These are phyloP conservation scores for Rhinogobio ventralis DNA, from an alignment of 2,797 vertebrate species.

Conservation along the genomic window DNA sequence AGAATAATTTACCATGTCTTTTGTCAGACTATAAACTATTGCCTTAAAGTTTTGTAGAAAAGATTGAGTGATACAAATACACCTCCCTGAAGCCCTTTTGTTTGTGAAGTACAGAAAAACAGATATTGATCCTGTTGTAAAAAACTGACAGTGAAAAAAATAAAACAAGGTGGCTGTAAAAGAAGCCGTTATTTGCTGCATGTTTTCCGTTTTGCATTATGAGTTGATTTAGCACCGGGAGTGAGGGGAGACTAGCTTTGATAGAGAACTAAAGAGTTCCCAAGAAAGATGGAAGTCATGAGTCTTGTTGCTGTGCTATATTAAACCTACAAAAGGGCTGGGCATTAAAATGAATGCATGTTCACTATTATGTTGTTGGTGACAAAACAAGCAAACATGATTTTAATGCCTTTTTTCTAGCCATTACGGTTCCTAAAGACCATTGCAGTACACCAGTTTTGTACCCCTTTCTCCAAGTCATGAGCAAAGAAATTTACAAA, in stretches of 20 bases:
- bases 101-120: constrained; percentile 39
- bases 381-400: neutral
- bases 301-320: neutral
- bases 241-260: constrained; percentile 57
- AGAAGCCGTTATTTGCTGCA: constrained; percentile 32
- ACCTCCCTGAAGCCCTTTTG: constrained; percentile 43
- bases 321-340: constrained; percentile 5
- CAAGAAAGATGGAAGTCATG: constrained; percentile 21
- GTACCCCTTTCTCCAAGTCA: neutral
- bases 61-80: constrained; percentile 41
- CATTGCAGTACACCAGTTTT: neutral
- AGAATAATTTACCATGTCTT: neutral
- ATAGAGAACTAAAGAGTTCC: constrained; percentile 48
- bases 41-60: constrained; percentile 28
- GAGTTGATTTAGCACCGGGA: constrained; percentile 70
- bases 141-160: neutral
- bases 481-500: neutral
- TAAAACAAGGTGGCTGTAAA: neutral
- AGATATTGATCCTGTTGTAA: constrained; percentile 9
- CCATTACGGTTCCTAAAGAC: neutral
- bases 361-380: neutral
- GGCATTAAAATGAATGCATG: neutral
- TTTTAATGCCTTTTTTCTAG: neutral
- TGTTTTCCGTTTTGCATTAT: constrained; percentile 54
- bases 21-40: constrained; percentile 2